Conservation (phyloP, 2,888 invertebrate species). For the Plagiodera versicolora region DNA sequence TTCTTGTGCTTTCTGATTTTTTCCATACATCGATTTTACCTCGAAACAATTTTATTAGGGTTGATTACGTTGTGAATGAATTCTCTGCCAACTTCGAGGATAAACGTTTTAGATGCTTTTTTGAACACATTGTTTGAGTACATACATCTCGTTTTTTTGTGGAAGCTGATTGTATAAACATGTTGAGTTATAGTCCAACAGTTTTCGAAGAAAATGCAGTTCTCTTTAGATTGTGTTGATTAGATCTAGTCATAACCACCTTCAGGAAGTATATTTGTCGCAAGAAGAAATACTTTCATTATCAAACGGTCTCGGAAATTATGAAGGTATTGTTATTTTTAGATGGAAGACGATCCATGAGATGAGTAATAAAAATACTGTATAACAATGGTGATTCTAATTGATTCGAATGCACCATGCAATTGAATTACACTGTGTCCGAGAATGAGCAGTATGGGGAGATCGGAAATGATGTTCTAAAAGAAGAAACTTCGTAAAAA, state of each 20-base stretch:
- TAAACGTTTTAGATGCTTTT: background rate
- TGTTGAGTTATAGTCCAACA: background rate
- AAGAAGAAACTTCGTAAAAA: too few relatives aligned
- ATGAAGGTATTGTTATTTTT: too few relatives aligned
- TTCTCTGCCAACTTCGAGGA: background rate
- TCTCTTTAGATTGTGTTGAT: background rate
- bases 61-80: background rate
- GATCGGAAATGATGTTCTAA: too few relatives aligned
- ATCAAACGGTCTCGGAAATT: too few relatives aligned
- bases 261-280: background rate
- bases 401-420: too few relatives aligned
- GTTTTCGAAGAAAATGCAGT: slow-evolving; percentile 1
- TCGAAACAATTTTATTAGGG: background rate
- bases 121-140: background rate
- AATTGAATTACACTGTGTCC: too few relatives aligned
- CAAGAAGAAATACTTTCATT: too few relatives aligned
- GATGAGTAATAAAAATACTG: too few relatives aligned
- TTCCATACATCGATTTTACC: background rate
- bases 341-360: too few relatives aligned
- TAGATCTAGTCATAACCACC: background rate
- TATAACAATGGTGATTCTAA: too few relatives aligned
- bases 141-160: background rate
- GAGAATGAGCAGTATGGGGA: too few relatives aligned
- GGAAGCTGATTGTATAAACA: background rate
- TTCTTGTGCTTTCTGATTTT: background rate